Evolutionary conservation across 2,113 vertebrate genomes (phyloP).

Genomic region (Colius striatus): DNA sequence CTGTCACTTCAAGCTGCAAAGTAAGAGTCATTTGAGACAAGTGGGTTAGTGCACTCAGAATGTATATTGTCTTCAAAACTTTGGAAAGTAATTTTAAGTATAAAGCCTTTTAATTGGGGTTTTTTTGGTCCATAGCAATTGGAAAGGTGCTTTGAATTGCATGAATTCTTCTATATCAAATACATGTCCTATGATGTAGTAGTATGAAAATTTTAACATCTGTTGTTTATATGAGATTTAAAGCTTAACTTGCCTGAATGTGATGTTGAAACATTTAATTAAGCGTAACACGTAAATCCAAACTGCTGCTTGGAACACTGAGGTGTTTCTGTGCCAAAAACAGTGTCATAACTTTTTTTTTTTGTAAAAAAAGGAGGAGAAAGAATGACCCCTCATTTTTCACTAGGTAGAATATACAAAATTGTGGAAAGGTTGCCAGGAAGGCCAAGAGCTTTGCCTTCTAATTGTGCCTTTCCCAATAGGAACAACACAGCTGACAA

Average conservation of each 20-base stretch:
- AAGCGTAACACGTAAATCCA: background rate
- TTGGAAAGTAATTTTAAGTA: background rate
- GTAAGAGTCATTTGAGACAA: background rate
- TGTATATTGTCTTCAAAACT: background rate
- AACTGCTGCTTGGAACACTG: background rate
- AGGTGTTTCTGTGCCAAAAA: background rate
- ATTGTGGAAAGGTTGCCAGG: background rate
- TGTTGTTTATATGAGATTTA: background rate
- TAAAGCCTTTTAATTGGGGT: background rate
- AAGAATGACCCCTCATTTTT: background rate
- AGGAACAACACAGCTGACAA: background rate
- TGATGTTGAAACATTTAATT: background rate
- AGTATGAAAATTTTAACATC: background rate
- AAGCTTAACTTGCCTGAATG: background rate
- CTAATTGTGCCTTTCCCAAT: background rate
- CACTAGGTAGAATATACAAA: background rate
- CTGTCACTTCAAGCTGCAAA: background rate
- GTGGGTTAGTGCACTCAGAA: background rate
- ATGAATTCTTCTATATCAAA: background rate
- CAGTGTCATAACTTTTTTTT: background rate
- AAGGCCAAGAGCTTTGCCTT: background rate
- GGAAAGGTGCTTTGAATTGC: background rate
- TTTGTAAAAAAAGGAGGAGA: background rate
- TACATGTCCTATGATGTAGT: background rate
- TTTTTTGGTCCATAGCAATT: background rate